Base-by-base conservation (phyloP, 2,797 vertebrate species). In the Mastacembelus armatus region DNA sequence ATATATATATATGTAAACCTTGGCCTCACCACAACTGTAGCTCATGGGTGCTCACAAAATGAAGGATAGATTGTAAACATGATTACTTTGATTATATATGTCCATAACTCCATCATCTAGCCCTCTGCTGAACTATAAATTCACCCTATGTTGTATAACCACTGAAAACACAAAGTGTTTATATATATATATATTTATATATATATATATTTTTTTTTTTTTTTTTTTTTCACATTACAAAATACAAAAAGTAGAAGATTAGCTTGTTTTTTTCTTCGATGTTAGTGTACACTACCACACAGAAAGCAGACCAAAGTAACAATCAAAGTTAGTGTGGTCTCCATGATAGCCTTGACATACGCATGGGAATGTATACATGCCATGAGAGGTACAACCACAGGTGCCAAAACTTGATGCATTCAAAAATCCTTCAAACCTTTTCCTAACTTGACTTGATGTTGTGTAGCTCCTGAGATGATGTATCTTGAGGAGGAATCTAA, bases 241-340 rank as follows among this genome's bases (percentile, higher is more conserved):
- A 59, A 54, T 16, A 32, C 27, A n/a, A 42, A 62, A 51, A 50
- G 14, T n/a, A 40, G 16, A 32, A 14, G 29, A 75, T 19, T 22
- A 19, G 1, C 12, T 7, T 33, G 14, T 43, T 51, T 32, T 50
- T 56, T 18, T 30, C 1, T 16, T 64, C 32, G 18, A 0, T 44
- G 42, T 32, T 27, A 35, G 19, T 35, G 54, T 67, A 54, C 51
- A 6, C 21, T 35, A 10, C 66, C 71, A 66, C 83, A 77, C 77
- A 71, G 45, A 58, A 29, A 27, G 56, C 45, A 18, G 16, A 30
- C 54, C 29, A n/a, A n/a, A 59, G 11, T 18, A 44, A 36, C 24
- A n/a, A 14, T 60, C 49, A 19, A 5, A 59, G 10, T n/a, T 7
- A 6, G 10, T 42, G 50, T 36, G 62, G 64, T 51, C 42, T 70